Conservation (phyloP, 53 echinoderm and acorn worm species). For the Echinarachnius parma region DNA sequence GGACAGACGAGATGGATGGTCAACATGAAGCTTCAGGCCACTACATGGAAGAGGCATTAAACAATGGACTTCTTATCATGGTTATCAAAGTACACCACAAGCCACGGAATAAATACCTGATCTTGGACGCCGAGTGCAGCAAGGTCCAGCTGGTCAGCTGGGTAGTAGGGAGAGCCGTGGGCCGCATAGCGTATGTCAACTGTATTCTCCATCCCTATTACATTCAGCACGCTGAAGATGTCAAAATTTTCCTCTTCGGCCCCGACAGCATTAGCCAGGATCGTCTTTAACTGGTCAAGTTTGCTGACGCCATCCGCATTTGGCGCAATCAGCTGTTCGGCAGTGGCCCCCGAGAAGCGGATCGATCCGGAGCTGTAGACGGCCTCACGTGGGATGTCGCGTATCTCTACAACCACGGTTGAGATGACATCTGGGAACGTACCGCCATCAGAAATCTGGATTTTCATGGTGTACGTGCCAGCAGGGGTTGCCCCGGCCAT, state of each 20-base stretch:
- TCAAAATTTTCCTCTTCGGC: constrained; percentile 79
- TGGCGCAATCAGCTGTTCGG: constrained; percentile 67
- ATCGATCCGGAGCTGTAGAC: constrained; percentile 88
- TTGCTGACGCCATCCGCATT: constrained; percentile 41
- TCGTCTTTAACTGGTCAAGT: constrained; percentile 54
- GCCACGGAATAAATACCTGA: too few relatives aligned
- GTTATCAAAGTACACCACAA: too few relatives aligned
- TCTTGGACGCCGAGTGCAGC: constrained; percentile 44
- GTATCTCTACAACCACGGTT: constrained; percentile 60
- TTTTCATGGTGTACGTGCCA: constrained; percentile 53
- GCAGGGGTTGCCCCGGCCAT: constrained; percentile 73
- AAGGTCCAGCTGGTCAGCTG: constrained; percentile 77
- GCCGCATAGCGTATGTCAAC: constrained; percentile 87
- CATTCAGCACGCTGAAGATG: constrained; percentile 86
- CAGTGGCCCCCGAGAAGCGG: constrained; percentile 72
- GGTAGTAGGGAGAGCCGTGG: constrained; percentile 89
- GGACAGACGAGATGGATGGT: too few relatives aligned
- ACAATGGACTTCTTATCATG: too few relatives aligned
- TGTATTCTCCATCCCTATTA: constrained; percentile 46
- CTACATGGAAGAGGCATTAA: too few relatives aligned
- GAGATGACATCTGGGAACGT: constrained; percentile 44
- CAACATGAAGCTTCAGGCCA: too few relatives aligned
- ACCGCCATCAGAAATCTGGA: constrained; percentile 59
- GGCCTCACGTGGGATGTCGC: constrained; percentile 80
- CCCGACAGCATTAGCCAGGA: constrained; percentile 62